Evolutionary conservation across 2,113 vertebrate genomes (phyloP).

Genomic region (Myanophis thanlyinensis): DNA sequence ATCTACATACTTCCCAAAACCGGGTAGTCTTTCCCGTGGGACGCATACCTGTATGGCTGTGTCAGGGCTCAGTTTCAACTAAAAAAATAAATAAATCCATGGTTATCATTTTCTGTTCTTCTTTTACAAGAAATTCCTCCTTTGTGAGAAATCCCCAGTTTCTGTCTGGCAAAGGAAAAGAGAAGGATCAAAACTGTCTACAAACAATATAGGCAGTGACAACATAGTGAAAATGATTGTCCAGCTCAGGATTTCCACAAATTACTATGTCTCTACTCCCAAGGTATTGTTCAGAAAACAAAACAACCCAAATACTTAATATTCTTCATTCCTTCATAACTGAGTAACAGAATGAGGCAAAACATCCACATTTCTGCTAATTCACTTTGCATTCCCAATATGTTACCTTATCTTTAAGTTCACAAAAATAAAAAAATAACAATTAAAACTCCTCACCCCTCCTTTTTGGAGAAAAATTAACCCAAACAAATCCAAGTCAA

Average conservation of each 20-base stretch:
- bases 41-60: not conserved
- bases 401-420: not conserved
- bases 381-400: not conserved
- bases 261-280: not conserved
- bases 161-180: not conserved
- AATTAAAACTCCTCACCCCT: not conserved
- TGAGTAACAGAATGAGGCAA: not conserved
- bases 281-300: not conserved
- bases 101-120: conserved; percentile 9
- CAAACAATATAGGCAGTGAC: not conserved
- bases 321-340: not conserved
- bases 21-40: not conserved
- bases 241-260: no score
- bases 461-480: not conserved
- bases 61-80: not conserved
- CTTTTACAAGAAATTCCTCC: not conserved
- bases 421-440: not conserved
- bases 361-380: not conserved
- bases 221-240: not conserved
- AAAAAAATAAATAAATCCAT: not conserved
- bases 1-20: not conserved
- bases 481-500: not conserved
- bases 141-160: not conserved
- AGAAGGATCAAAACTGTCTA: not conserved
- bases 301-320: not conserved